phyloP scores from a whole-genome alignment of 2,113 vertebrate species.

The Cairina moschata region DNA sequence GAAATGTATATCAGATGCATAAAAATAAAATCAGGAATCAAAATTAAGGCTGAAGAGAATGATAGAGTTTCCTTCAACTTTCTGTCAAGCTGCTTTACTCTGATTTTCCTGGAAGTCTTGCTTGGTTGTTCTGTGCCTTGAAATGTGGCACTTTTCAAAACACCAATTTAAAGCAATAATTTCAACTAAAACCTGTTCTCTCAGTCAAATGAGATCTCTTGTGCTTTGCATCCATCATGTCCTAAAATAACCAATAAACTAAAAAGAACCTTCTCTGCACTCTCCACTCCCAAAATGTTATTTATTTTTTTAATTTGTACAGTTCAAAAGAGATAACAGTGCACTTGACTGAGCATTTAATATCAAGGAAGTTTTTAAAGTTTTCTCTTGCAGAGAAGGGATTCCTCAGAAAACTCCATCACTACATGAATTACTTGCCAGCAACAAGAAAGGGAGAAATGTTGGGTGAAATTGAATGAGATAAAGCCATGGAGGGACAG shows the following conservation, averaged over 20 bases:
- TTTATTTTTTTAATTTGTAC: background rate
- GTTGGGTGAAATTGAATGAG: constrained; percentile 74
- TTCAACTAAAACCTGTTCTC: background rate
- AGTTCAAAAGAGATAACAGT: background rate
- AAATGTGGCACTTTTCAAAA: background rate
- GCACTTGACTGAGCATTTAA: constrained; percentile 55
- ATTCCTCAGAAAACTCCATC: constrained; percentile 59
- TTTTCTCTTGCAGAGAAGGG: constrained; percentile 56
- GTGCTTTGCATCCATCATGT: background rate
- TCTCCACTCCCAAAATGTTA: background rate
- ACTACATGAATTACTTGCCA: constrained; percentile 67
- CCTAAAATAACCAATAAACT: background rate
- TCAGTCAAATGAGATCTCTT: background rate
- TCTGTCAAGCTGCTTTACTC: background rate
- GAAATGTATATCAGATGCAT: background rate
- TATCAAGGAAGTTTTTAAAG: constrained; percentile 67
- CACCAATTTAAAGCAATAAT: background rate
- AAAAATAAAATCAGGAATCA: background rate
- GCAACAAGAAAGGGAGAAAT: constrained; percentile 73
- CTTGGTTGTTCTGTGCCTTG: background rate
- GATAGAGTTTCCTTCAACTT: background rate
- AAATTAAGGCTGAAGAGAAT: background rate
- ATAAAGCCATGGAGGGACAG: constrained; percentile 56
- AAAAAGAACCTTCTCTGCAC: background rate
- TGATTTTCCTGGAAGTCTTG: background rate